phyloP scores from a whole-genome alignment of 1,140 invertebrate genomes.

The Heliconius congener region DNA sequence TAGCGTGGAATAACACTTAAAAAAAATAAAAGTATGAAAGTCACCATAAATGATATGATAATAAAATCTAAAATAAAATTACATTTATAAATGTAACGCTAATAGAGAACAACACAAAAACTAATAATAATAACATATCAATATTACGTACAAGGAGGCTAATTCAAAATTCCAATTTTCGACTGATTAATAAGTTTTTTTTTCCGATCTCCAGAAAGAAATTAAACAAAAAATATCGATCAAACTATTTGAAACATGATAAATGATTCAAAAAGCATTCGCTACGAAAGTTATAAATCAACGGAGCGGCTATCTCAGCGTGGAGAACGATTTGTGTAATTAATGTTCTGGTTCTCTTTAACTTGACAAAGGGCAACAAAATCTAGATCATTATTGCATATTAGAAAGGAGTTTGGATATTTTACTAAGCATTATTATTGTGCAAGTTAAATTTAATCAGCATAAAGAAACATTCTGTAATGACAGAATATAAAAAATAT shows the following conservation, averaged over 20 bases:
- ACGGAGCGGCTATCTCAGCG: conserved; percentile 21
- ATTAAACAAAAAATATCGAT: conserved; percentile 16
- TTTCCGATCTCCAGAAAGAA: not conserved
- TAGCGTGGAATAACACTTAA: too few species aligned
- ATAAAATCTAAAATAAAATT: too few species aligned
- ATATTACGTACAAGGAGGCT: not conserved
- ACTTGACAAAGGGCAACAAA: conserved; percentile 24
- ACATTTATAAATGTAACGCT: too few species aligned
- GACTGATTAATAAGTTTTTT: not conserved
- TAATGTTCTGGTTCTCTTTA: conserved; percentile 26
- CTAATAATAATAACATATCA: too few species aligned
- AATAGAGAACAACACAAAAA: not conserved
- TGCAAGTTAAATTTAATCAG: not conserved
- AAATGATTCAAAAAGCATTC: conserved; percentile 28
- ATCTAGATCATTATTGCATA: conserved; percentile 26
- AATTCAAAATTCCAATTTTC: not conserved
- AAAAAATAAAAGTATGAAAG: too few species aligned
- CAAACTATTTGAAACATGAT: conserved; percentile 20
- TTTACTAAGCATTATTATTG: conserved; percentile 38
- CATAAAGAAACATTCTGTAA: too few species aligned
- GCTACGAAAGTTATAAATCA: conserved; percentile 25
- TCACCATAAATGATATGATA: too few species aligned
- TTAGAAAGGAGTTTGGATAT: conserved; percentile 25
- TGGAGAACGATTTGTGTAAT: conserved; percentile 20
- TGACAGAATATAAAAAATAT: too few species aligned